These are phyloP conservation scores for Chaetura pelagica DNA, from an alignment of 2,113 vertebrate species.

Conservation along the genomic window DNA sequence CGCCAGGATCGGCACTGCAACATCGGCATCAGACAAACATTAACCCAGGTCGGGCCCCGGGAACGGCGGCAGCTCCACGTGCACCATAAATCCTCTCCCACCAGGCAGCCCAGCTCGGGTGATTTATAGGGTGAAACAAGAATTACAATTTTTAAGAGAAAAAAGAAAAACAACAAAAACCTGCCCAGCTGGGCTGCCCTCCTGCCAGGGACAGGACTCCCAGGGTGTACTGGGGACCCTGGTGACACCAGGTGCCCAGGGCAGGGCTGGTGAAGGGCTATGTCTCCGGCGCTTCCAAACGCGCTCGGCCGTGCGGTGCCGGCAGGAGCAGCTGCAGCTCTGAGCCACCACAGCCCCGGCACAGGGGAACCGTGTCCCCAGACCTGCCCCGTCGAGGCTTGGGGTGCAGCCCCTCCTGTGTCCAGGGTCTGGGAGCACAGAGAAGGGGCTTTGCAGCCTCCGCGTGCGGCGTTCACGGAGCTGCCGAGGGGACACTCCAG, in stretches of 20 bases:
- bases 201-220: accelerated
- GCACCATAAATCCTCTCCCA: conserved; percentile 45
- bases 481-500: background rate
- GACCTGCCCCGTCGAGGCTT: background rate
- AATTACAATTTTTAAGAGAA: background rate
- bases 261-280: accelerated
- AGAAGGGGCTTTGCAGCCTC: background rate
- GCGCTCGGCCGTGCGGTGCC: accelerated
- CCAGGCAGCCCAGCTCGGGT: background rate
- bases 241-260: accelerated
- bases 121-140: conserved; percentile 51
- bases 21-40: background rate
- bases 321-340: accelerated
- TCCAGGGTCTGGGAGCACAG: accelerated
- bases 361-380: background rate
- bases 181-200: background rate
- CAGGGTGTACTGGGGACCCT: accelerated
- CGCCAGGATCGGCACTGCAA: background rate
- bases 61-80: background rate
- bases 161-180: background rate
- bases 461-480: accelerated
- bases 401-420: background rate
- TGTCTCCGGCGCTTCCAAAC: background rate
- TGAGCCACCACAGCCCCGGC: background rate
- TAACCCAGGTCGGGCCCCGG: background rate